phyloP scores from a whole-genome alignment of 2,888 invertebrate genomes.

The Meandrusa payeni region DNA sequence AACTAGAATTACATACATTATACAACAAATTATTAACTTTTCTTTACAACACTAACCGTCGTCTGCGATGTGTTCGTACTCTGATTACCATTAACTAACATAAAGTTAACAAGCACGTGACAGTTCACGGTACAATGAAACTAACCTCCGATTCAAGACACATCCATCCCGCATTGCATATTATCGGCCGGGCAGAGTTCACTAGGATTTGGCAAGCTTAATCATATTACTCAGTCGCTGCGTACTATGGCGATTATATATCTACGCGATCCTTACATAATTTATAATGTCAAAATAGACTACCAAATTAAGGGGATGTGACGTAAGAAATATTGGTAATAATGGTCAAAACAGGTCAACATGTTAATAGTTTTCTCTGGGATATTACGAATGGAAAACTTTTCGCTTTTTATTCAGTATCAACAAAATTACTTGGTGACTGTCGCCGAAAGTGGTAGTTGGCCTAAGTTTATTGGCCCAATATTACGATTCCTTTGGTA shows the following conservation, averaged over 20 bases:
- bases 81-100: constrained; percentile 53
- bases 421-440: too few relatives aligned
- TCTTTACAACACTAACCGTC: constrained; percentile 63
- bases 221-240: constrained; percentile 26
- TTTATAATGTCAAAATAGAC: too few relatives aligned
- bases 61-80: constrained; percentile 50
- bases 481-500: too few relatives aligned
- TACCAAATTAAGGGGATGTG: too few relatives aligned
- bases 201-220: constrained; percentile 30
- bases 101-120: constrained; percentile 59
- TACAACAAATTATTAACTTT: constrained; percentile 77
- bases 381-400: too few relatives aligned
- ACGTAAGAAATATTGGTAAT: too few relatives aligned
- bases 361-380: too few relatives aligned
- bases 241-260: constrained; percentile 17
- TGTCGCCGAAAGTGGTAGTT: too few relatives aligned
- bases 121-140: constrained; percentile 72
- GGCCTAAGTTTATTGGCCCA: too few relatives aligned
- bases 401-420: too few relatives aligned
- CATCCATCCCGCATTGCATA: constrained; percentile 32
- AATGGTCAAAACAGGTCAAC: too few relatives aligned
- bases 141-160: constrained; percentile 41
- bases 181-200: constrained; percentile 28
- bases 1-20: constrained; percentile 78
- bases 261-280: constrained; percentile 3